Conservation (phyloP, 2,113 vertebrate genomes). For the Megalops atlanticus region DNA sequence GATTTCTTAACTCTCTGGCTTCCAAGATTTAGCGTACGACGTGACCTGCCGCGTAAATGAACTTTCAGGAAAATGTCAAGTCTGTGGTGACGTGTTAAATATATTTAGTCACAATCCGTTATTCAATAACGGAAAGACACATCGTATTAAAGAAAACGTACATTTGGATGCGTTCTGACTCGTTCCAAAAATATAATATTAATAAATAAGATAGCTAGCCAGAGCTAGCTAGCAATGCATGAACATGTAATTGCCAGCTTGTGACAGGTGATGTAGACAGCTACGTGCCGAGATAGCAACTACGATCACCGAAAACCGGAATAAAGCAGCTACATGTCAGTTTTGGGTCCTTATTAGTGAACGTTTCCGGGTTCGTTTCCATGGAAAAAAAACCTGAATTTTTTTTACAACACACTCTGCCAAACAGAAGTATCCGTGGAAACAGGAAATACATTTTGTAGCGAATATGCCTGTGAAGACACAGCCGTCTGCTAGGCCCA, state of each 20-base stretch:
- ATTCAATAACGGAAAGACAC: neutral
- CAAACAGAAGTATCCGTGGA: neutral
- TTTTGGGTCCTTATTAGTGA: neutral
- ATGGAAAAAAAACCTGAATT: neutral
- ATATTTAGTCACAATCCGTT: neutral
- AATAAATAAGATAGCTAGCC: too few relatives aligned
- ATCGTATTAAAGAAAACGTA: too few relatives aligned
- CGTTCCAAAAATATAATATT: too few relatives aligned
- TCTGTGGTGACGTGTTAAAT: slow-evolving; percentile 8
- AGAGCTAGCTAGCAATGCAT: too few relatives aligned
- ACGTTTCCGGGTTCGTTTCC: neutral
- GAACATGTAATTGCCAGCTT: too few relatives aligned
- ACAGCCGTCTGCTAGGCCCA: neutral
- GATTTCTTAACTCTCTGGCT: neutral
- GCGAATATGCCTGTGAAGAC: neutral
- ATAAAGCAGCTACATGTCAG: too few relatives aligned
- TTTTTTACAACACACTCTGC: neutral
- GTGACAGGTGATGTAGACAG: too few relatives aligned
- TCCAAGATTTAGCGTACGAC: neutral
- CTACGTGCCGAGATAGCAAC: too few relatives aligned
- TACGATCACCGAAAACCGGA: too few relatives aligned
- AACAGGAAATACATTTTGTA: neutral
- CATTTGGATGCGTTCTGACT: too few relatives aligned
- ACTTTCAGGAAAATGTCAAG: slow-evolving; percentile 5
- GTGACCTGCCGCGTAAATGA: neutral